These are phyloP conservation scores for Danio aesculapii DNA, from an alignment of 2,797 vertebrate genomes.

Conservation along the genomic window DNA sequence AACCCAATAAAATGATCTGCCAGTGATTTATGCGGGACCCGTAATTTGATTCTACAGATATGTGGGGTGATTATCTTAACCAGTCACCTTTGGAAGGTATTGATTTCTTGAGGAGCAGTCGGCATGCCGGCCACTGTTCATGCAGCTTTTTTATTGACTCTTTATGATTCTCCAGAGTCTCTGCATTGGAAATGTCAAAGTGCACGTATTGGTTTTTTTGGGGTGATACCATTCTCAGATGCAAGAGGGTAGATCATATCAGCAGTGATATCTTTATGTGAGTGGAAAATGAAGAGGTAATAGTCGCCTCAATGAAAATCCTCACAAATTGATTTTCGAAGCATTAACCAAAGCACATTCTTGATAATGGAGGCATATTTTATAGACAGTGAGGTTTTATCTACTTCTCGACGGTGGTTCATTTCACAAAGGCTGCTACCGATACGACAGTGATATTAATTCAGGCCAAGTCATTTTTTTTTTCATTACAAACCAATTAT, in stretches of 20 bases:
- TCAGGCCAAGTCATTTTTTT: not conserved
- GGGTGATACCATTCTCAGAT: conserved; percentile 19
- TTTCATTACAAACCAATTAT: conserved; percentile 37
- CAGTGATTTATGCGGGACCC: conserved; percentile 17
- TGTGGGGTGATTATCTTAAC: conserved; percentile 35
- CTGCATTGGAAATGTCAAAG: conserved; percentile 38
- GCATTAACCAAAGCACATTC: conserved; percentile 27
- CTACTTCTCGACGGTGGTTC: not conserved
- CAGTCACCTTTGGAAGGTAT: conserved; percentile 30
- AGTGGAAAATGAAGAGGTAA: conserved; percentile 24
- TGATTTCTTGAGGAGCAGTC: conserved; percentile 20
- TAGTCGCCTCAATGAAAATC: conserved; percentile 25
- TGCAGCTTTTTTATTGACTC: conserved; percentile 5
- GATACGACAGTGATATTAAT: conserved; percentile 15
- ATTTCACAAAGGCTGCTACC: not conserved
- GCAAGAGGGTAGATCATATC: conserved; percentile 21
- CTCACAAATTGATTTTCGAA: conserved; percentile 34
- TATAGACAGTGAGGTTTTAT: conserved; percentile 12
- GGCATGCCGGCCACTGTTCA: not conserved
- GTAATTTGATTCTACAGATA: conserved; percentile 37
- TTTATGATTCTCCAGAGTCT: conserved; percentile 35
- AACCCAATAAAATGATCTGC: conserved; percentile 19
- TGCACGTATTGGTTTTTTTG: conserved; percentile 20
- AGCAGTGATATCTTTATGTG: conserved; percentile 23
- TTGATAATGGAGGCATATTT: conserved; percentile 30